phyloP scores from a whole-genome alignment of 2,888 invertebrate species.

The Bombyx huttoni region DNA sequence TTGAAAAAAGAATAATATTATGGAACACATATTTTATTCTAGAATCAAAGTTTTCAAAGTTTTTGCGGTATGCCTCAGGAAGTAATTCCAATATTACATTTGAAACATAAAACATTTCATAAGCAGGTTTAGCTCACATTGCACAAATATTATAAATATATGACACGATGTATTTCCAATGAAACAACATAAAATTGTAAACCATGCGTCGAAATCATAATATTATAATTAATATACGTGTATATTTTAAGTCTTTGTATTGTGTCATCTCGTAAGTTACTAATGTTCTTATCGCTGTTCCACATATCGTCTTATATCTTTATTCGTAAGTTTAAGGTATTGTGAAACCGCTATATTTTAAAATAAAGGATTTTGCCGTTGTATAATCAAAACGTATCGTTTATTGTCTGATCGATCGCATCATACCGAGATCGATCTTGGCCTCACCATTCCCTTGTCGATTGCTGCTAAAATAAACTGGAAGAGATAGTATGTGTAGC shows the following conservation, averaged over 20 bases:
- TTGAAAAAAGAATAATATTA: constrained; percentile 31
- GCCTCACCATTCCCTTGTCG: constrained; percentile 55
- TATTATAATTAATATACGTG: constrained; percentile 16
- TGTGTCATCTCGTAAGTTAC: constrained; percentile 37
- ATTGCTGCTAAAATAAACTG: constrained; percentile 63
- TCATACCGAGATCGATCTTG: constrained; percentile 48
- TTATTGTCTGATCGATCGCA: constrained; percentile 60
- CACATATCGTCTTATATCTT: constrained; percentile 68
- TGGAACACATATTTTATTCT: constrained; percentile 9
- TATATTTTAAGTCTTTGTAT: constrained; percentile 39
- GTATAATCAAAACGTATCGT: constrained; percentile 68
- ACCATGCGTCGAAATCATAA: constrained; percentile 57
- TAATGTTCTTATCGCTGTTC: constrained; percentile 68
- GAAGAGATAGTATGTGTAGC: constrained; percentile 63
- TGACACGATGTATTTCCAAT: neutral
- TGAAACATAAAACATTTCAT: constrained; percentile 35
- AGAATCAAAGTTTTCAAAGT: constrained; percentile 27
- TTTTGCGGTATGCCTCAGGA: constrained; percentile 68
- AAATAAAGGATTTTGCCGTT: constrained; percentile 71
- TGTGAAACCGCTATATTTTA: constrained; percentile 72
- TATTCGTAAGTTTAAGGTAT: constrained; percentile 65
- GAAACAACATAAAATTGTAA: constrained; percentile 32
- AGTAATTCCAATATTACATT: constrained; percentile 51
- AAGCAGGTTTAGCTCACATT: constrained; percentile 38
- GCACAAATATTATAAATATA: constrained; percentile 42